phyloP scores from a whole-genome alignment of 2,888 invertebrate species.

The Dromius quadrimaculatus region DNA sequence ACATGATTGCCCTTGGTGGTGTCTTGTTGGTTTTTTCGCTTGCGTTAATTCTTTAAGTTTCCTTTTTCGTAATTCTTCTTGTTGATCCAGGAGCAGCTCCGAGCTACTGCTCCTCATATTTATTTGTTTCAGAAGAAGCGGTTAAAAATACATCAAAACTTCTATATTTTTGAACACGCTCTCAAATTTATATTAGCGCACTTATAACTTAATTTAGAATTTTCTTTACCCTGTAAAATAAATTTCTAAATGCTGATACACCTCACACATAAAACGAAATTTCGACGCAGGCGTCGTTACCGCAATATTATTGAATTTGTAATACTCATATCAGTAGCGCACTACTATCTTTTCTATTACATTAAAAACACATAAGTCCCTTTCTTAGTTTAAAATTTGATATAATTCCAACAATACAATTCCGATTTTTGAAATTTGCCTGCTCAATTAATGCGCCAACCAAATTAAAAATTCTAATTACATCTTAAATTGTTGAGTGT shows the following conservation, averaged over 20 bases:
- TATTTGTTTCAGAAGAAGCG: slow-evolving; percentile 38
- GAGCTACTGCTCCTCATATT: slow-evolving; percentile 81
- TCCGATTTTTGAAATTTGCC: too few species aligned
- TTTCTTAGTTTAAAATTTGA: too few species aligned
- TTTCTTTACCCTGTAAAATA: slow-evolving; percentile 46
- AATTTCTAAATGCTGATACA: slow-evolving; percentile 38
- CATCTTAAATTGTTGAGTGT: too few species aligned
- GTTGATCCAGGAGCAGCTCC: slow-evolving; percentile 81
- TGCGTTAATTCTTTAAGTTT: slow-evolving; percentile 72
- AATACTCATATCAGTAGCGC: slow-evolving; percentile 24
- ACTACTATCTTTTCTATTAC: background rate
- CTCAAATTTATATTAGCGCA: slow-evolving; percentile 32
- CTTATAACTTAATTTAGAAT: slow-evolving; percentile 46
- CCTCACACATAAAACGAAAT: slow-evolving; percentile 28
- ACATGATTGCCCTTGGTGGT: slow-evolving; percentile 69
- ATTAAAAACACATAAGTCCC: too few species aligned
- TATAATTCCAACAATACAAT: too few species aligned
- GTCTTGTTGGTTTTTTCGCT: slow-evolving; percentile 65
- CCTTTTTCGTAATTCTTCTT: slow-evolving; percentile 76
- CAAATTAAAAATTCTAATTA: too few species aligned
- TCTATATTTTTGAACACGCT: slow-evolving; percentile 14
- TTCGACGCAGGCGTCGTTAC: slow-evolving; percentile 47
- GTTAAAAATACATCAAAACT: slow-evolving; percentile 36
- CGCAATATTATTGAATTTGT: slow-evolving; percentile 50
- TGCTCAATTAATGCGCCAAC: too few species aligned